phyloP scores from a whole-genome alignment of 2,888 invertebrate genomes.

The Aphidoletes aphidimyza region DNA sequence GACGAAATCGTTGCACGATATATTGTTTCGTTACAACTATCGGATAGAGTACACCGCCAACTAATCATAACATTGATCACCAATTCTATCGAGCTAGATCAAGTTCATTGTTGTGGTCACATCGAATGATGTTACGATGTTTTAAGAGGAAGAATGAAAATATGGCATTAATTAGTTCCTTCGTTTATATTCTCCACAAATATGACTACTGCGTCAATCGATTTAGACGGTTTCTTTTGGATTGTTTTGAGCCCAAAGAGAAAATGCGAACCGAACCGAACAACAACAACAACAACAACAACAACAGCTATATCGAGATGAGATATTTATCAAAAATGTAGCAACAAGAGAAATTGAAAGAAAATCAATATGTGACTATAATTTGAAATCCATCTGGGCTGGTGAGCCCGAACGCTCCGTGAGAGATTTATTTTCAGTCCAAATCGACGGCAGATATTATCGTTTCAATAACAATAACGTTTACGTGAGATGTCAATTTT shows the following conservation, averaged over 20 bases:
- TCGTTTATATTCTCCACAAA: too few species aligned
- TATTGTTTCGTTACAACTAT: neutral
- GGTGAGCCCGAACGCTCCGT: too few species aligned
- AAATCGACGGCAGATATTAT: neutral
- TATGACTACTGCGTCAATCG: too few species aligned
- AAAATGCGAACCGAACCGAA: too few species aligned
- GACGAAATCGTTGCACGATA: too few species aligned
- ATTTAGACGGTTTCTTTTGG: neutral
- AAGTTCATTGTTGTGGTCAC: slow-evolving; percentile 7
- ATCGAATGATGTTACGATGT: neutral
- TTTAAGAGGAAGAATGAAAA: neutral
- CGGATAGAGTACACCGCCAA: neutral
- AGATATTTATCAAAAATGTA: slow-evolving; percentile 21
- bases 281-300: too few species aligned
- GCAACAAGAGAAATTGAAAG: neutral
- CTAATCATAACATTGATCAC: slow-evolving; percentile 23
- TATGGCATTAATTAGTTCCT: slow-evolving; percentile 25
- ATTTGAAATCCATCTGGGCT: too few species aligned
- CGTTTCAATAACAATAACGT: neutral
- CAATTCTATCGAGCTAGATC: neutral
- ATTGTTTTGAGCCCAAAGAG: neutral
- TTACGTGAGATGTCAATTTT: slow-evolving; percentile 48
- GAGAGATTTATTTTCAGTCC: neutral
- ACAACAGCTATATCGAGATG: neutral
- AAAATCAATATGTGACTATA: neutral